Evolutionary conservation across 2,888 invertebrate genomes (phyloP).

Genomic region (Tachina lurida): DNA sequence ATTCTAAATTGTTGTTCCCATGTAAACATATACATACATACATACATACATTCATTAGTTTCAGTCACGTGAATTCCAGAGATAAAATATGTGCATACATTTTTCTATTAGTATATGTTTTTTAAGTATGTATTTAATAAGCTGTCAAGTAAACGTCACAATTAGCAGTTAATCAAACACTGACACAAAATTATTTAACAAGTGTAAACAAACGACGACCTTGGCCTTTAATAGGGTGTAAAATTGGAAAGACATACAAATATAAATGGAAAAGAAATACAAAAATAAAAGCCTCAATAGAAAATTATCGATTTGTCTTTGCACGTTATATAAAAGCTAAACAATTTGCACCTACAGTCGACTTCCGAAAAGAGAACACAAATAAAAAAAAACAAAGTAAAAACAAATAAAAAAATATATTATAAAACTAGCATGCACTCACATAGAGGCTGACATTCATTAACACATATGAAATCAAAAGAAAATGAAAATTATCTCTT

Average conservation of each 20-base stretch:
- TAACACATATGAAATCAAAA: conserved; percentile 4
- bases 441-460: neutral
- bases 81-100: too few relatives aligned
- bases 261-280: neutral
- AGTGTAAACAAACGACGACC: conserved; percentile 53
- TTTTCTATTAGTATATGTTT: too few relatives aligned
- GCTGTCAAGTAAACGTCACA: conserved; percentile 29
- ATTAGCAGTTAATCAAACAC: conserved; percentile 29
- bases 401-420: neutral
- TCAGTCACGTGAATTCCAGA: too few relatives aligned
- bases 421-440: conserved; percentile 1
- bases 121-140: neutral
- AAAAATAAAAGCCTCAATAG: conserved; percentile 20
- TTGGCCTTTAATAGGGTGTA: conserved; percentile 59
- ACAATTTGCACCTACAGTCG: neutral
- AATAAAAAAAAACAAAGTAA: conserved; percentile 11
- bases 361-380: conserved; percentile 8
- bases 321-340: conserved; percentile 58
- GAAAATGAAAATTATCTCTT: conserved; percentile 12
- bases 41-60: neutral
- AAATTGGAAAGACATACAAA: neutral
- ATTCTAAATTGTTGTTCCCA: too few relatives aligned
- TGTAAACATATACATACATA: neutral
- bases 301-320: conserved; percentile 63
- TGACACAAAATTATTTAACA: neutral